phyloP scores from a whole-genome alignment of 92 coral and sea anemone species.

The Muricea muricata region DNA sequence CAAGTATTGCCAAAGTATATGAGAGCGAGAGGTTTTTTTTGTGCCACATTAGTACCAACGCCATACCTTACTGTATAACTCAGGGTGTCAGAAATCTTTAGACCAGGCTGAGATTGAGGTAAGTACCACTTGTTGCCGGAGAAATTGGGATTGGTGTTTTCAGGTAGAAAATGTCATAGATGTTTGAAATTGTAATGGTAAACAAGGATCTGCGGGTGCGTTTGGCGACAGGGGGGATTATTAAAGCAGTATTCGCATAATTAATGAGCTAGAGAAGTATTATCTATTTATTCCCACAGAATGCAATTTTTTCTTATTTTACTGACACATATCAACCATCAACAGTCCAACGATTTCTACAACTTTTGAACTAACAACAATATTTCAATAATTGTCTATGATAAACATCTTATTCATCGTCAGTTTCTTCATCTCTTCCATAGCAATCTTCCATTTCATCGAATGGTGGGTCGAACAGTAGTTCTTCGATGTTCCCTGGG shows the following conservation, averaged over 20 bases:
- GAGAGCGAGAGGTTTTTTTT: too few relatives aligned
- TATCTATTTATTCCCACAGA: too few relatives aligned
- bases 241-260: background rate
- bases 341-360: background rate
- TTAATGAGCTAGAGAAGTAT: background rate
- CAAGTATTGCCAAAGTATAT: too few relatives aligned
- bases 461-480: background rate
- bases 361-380: too few relatives aligned
- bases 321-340: background rate
- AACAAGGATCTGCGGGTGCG: background rate
- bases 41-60: too few relatives aligned
- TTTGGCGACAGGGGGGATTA: background rate
- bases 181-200: background rate
- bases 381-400: too few relatives aligned
- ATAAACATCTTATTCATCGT: background rate
- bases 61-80: too few relatives aligned
- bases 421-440: background rate
- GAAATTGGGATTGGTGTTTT: background rate
- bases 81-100: too few relatives aligned
- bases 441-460: background rate
- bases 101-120: conserved; percentile 1
- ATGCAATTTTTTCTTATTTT: background rate
- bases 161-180: background rate
- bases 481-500: background rate
- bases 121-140: background rate